A percentile compares a stretch with the other conserved stretches of the same genome.
Conservation (phyloP, 1,140 invertebrate species). For the Nasonia giraulti region DNA sequence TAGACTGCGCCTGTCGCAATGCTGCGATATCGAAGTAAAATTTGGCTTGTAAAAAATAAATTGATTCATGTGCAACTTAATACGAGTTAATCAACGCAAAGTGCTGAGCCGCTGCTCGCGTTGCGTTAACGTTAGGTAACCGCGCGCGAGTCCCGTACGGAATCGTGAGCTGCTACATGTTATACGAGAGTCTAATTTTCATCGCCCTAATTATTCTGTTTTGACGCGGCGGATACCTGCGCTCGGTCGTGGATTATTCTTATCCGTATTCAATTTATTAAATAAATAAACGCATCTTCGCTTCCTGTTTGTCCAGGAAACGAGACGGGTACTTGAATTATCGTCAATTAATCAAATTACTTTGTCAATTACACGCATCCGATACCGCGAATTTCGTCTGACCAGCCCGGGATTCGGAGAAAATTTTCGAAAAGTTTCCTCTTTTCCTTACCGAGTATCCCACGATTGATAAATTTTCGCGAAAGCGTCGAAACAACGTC, state of each 20-base stretch:
- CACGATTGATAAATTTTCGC: background rate
- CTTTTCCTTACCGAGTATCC: background rate
- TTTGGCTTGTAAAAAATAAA: background rate
- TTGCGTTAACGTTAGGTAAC: slow-evolving; percentile 31
- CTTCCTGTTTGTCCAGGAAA: too few relatives aligned
- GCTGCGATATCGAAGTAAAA: background rate
- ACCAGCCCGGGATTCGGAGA: too few relatives aligned
- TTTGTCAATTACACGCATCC: too few relatives aligned
- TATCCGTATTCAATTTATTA: too few relatives aligned
- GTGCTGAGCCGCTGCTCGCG: background rate
- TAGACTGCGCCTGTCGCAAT: background rate
- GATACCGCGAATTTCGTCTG: too few relatives aligned
- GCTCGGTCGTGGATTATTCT: too few relatives aligned
- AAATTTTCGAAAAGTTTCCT: too few relatives aligned
- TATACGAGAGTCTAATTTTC: slow-evolving; percentile 13
- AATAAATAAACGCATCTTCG: too few relatives aligned
- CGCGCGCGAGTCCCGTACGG: background rate
- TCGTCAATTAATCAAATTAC: too few relatives aligned
- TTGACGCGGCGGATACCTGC: too few relatives aligned
- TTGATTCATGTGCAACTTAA: slow-evolving; percentile 33
- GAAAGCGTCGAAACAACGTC: too few relatives aligned
- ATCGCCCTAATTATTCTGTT: background rate
- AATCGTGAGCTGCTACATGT: background rate
- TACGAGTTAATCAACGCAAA: slow-evolving; percentile 36
- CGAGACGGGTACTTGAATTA: too few relatives aligned